phyloP scores from a whole-genome alignment of 2,113 vertebrate species.

The Galbula dea region DNA sequence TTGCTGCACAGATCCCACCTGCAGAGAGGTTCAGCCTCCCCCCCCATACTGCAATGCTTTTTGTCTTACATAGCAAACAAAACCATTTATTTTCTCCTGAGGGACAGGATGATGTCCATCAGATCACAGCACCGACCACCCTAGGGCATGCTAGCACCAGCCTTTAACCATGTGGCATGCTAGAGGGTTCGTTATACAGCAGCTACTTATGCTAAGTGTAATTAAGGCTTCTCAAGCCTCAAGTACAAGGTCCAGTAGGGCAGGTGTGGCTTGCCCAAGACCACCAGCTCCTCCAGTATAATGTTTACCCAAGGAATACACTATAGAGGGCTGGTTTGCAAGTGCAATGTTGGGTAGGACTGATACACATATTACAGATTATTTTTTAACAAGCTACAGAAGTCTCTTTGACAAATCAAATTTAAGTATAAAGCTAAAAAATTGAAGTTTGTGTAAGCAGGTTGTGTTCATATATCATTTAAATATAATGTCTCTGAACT shows the following conservation, averaged over 20 bases:
- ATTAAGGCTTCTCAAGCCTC: background rate
- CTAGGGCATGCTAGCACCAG: background rate
- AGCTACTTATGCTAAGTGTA: background rate
- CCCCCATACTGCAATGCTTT: background rate
- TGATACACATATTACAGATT: background rate
- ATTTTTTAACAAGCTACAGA: background rate
- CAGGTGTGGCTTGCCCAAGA: background rate
- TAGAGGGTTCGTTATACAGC: accelerated
- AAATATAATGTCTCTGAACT: background rate
- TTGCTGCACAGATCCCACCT: background rate
- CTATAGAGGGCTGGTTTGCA: background rate
- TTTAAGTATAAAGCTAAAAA: background rate
- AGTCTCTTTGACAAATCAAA: background rate
- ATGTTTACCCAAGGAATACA: background rate
- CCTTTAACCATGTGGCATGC: background rate
- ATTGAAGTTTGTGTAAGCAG: accelerated
- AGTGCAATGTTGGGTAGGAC: background rate
- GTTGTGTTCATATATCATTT: background rate
- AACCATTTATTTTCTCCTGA: background rate
- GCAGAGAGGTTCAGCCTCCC: background rate
- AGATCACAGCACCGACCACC: background rate
- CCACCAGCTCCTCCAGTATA: background rate
- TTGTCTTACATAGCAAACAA: background rate
- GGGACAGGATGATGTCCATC: background rate
- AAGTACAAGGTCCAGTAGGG: background rate